Conservation (phyloP, 2,797 vertebrate species). For the Taenioides sp. region DNA sequence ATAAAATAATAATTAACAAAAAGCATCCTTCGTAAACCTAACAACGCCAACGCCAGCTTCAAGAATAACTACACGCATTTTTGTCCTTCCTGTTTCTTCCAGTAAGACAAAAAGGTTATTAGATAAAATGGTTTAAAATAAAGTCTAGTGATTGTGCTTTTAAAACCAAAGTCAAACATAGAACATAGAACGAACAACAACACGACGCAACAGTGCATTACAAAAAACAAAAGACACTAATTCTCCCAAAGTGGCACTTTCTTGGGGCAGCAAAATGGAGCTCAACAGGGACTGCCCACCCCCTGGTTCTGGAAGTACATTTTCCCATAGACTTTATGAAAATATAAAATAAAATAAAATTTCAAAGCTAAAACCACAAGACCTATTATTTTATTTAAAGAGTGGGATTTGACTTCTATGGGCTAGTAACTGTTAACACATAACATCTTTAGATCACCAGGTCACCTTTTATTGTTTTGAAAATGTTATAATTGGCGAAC, state of each 20-base stretch:
- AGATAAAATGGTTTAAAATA: constrained; percentile 99
- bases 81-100: constrained; percentile 86
- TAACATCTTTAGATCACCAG: too few relatives aligned
- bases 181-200: constrained; percentile 72
- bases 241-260: constrained; percentile 95
- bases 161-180: constrained; percentile 97
- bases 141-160: constrained; percentile 99
- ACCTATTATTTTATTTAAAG: too few relatives aligned
- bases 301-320: too few relatives aligned
- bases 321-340: too few relatives aligned
- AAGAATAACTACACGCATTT: constrained; percentile 89
- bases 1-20: constrained; percentile 20
- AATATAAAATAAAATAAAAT: too few relatives aligned
- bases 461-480: too few relatives aligned
- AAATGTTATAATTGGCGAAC: too few relatives aligned
- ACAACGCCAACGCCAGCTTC: constrained; percentile 88
- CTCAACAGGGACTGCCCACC: too few relatives aligned
- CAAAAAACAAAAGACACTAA: constrained; percentile 79
- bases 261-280: constrained; percentile 82
- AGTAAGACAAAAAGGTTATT: constrained; percentile 98
- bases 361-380: too few relatives aligned
- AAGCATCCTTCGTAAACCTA: constrained; percentile 72
- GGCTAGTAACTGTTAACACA: too few relatives aligned
- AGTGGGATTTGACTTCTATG: too few relatives aligned
- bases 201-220: constrained; percentile 98